Base-by-base conservation (phyloP, 2,888 invertebrate species). In the Panopea generosa region DNA sequence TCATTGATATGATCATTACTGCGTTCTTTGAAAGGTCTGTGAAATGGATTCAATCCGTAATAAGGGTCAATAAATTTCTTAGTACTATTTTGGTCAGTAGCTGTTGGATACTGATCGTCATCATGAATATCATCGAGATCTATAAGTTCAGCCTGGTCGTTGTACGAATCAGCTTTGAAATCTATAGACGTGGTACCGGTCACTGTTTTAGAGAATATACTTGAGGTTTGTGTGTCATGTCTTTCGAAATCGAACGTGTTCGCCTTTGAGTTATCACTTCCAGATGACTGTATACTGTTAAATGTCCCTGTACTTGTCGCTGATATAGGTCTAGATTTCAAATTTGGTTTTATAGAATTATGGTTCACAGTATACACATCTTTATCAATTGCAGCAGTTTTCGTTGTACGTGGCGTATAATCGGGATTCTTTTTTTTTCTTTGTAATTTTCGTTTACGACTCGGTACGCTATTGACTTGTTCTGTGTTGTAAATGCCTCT, bases 371-470 rank as follows among this genome's bases (percentile, higher is more conserved):
- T 7, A 45, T 16, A 18, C 9, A 45, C 16, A n/a, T 45, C 45
- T 18, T 20, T 45, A 45, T 18, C 45, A 45, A 4, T 33, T 11
- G 33, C n/a, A n/a, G n/a, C 16, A 40, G 7, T 11, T 16, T 40
- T 40, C 7, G 40, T 11, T 11, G 9, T 27, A n/a, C 53, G 22
- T 6, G 66, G 47, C n/a, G 56, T 57, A 14, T 62, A 20, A 20
- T 70, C 70, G 2, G 47, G 2, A 4, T 47, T 59, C 3, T 18
- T 29, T 18, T 59, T 57, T n/a, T 45, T 47, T 24, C 38, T 43
- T 6, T 6, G 40, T 2, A 45, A 59, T 53, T 72, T 72, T 33
- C 72, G 33, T 56, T 72, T 72, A 7, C 72, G 59, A n/a, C n/a
- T 49, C 33, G 26, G 26, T 22, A 65, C 65, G n/a, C n/a, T 40